phyloP scores from a whole-genome alignment of 2,113 vertebrate species.

The Gambusia holbrooki region DNA sequence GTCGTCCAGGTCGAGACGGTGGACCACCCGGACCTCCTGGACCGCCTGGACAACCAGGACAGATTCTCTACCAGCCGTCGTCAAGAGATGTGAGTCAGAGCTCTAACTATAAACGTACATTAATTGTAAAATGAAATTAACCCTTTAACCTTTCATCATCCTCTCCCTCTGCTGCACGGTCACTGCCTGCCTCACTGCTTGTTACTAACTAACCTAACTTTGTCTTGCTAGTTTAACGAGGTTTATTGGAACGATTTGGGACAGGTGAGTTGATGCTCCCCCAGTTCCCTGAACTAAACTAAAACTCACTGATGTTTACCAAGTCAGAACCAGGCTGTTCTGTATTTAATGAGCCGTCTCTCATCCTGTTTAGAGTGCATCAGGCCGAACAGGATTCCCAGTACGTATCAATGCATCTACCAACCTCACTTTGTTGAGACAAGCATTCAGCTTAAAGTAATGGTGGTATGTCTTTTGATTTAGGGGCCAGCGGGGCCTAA shows the following conservation, averaged over 20 bases:
- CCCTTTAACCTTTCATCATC: conserved; percentile 1
- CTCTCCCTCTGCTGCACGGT: conserved; percentile 45
- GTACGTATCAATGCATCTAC: conserved; percentile 52
- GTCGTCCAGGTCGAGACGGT: conserved; percentile 83
- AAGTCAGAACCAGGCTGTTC: background rate
- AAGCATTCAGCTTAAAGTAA: background rate
- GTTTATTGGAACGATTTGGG: conserved; percentile 50
- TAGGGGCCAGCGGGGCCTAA: conserved; percentile 78
- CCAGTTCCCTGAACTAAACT: conserved; percentile 4
- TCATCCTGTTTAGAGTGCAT: conserved; percentile 54
- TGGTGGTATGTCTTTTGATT: background rate
- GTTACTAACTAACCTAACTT: conserved; percentile 62
- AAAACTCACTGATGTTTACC: conserved; percentile 1
- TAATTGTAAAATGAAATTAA: background rate
- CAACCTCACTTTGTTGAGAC: background rate
- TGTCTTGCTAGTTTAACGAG: conserved; percentile 71
- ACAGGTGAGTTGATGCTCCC: conserved; percentile 66
- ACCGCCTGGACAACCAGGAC: conserved; percentile 87
- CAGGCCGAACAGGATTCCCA: conserved; percentile 71
- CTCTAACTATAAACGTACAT: background rate
- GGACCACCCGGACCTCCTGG: conserved; percentile 84
- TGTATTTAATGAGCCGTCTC: background rate
- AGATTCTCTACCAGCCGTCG: conserved; percentile 61
- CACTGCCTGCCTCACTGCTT: conserved; percentile 27
- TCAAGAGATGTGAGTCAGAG: conserved; percentile 71